These are phyloP conservation scores for Cryptomyrus ogoouensis DNA, from an alignment of 2,113 vertebrate species.

Conservation along the genomic window DNA sequence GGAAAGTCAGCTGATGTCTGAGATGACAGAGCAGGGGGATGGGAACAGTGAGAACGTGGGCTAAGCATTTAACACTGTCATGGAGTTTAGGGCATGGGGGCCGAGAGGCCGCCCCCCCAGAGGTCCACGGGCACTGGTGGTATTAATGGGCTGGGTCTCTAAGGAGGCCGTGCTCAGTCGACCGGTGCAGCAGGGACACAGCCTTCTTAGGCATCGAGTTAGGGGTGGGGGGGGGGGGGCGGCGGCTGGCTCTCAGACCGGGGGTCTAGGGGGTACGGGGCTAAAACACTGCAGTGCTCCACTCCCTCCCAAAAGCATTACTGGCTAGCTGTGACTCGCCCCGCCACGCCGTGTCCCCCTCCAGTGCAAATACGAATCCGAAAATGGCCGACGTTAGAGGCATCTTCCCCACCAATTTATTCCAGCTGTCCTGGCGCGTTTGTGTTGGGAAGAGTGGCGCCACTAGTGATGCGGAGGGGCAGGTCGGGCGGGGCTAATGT, in stretches of 20 bases:
- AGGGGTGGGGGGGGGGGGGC: neutral
- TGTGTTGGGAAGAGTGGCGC: slow-evolving; percentile 17
- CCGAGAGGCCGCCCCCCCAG: neutral
- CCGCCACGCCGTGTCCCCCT: neutral
- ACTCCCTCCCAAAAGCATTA: slow-evolving; percentile 4
- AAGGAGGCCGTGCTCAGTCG: slow-evolving; percentile 35
- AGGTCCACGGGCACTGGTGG: slow-evolving; percentile 37
- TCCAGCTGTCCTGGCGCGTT: slow-evolving; percentile 30
- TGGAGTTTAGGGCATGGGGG: neutral
- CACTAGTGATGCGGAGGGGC: slow-evolving; percentile 24
- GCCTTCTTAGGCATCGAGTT: neutral
- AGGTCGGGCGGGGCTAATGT: slow-evolving; percentile 28
- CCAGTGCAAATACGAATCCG: slow-evolving; percentile 8
- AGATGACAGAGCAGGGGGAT: neutral
- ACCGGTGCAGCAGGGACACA: neutral
- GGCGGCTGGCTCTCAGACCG: neutral
- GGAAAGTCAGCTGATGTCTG: neutral
- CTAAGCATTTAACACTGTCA: neutral
- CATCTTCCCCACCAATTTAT: slow-evolving; percentile 16
- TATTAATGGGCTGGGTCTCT: slow-evolving; percentile 54
- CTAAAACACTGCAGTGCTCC: slow-evolving; percentile 28
- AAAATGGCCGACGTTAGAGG: neutral
- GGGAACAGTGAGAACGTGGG: neutral
- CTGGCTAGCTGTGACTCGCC: neutral
- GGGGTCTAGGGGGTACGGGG: slow-evolving; percentile 25